Percentiles rank a stretch among this genome's conserved stretches.
These are phyloP conservation scores for Ceratoteleas bidentatus DNA, from an alignment of 1,140 invertebrate species.

Conservation along the genomic window DNA sequence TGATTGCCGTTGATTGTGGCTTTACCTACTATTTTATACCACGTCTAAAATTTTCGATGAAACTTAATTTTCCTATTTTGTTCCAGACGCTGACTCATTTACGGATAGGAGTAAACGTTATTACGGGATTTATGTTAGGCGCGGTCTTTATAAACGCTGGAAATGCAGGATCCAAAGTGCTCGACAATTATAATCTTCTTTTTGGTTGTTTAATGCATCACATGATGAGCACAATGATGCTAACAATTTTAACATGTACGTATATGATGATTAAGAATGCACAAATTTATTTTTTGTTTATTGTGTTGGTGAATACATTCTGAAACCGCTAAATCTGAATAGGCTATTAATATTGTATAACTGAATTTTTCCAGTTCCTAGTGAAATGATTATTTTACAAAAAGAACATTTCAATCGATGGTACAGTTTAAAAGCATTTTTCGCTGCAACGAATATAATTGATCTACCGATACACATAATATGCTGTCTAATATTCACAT, in stretches of 20 bases:
- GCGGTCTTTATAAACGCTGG: constrained; percentile 87
- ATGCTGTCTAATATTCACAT: constrained; percentile 89
- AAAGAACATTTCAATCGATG: constrained; percentile 98
- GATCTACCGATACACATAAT: constrained; percentile 89
- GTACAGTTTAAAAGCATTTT: constrained; percentile 97
- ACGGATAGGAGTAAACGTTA: constrained; percentile 87
- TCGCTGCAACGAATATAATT: constrained; percentile 91
- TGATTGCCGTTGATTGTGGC: too few species aligned
- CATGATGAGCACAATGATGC: constrained; percentile 93
- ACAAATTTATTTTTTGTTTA: too few species aligned
- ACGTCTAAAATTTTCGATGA: too few species aligned
- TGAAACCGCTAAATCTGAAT: background rate
- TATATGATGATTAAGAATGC: too few species aligned
- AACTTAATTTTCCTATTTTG: too few species aligned
- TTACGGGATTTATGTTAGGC: constrained; percentile 88
- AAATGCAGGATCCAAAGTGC: constrained; percentile 86
- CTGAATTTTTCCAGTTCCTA: constrained; percentile 84
- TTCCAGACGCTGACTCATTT: constrained; percentile 93
- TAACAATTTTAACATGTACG: constrained; percentile 91
- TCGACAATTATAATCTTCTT: constrained; percentile 91
- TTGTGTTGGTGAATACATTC: too few species aligned
- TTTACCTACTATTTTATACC: too few species aligned
- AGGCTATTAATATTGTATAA: background rate
- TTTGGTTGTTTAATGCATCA: constrained; percentile 92
- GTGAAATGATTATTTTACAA: constrained; percentile 93